Base-by-base conservation (phyloP, 1,140 invertebrate genomes). In the Habropoda laboriosa region DNA sequence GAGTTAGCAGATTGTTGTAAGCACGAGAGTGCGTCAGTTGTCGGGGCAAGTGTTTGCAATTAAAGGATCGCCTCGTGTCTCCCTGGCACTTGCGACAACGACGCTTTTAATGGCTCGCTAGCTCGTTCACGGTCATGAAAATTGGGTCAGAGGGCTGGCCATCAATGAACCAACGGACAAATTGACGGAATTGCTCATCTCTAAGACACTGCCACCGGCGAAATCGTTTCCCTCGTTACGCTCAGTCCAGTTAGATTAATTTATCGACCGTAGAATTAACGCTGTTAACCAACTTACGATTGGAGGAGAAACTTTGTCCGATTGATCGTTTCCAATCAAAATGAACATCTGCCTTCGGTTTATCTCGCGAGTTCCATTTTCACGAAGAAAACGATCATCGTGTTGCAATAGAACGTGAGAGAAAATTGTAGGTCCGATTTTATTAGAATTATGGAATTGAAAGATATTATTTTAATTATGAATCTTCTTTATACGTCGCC, bases 91-190 rank as follows among this genome's bases (percentile, higher is more conserved):
- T 27, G 42, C 35, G 71, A 71, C 80, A 82, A 55, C 70, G 74
- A 82, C 32, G 27, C 49, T 66, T 66, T 68, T 79, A 85, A 86
- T 66, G 68, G 81, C 57, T 60, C 63, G 38, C 61, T 70, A 66
- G 51, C 73, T 81, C 70, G 83, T 85, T 86, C 83, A 82, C 51
- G 83, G 83, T 78, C 84, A 30, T 66, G 73, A 76, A 85, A 86
- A 86, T 70, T 85, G 60, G 84, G 83, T 85, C 84, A 82, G 47
- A 85, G 74, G 78, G 30, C 30, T 85, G 79, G 53, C 30, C 21
- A 61, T 85, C 82, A 70, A 68, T 70, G 83, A 77, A 64, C 40
- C 78, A 21, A 16, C 18, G 47, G 45, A 13, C 42, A 63, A 79
- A 84, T 84, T 75, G 71, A 80, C 75, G 57, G 58, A 85, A 85